A percentile compares a stretch with the other conserved stretches of the same genome.
Conservation (phyloP, 2,888 invertebrate genomes). For the Hyalella azteca region DNA sequence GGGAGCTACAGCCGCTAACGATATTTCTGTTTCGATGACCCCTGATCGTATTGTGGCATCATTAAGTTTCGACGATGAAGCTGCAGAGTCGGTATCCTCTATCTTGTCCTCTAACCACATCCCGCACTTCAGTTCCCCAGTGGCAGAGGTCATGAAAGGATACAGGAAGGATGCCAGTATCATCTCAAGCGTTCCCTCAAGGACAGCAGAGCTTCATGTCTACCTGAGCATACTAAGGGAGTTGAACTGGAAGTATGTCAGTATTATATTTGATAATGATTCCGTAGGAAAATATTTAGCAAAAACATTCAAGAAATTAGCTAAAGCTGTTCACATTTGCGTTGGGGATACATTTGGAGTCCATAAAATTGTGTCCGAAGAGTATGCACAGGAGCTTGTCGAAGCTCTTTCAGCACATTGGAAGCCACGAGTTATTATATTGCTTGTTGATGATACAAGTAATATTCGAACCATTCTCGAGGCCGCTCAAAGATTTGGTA, state of each 20-base stretch:
- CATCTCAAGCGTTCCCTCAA: conserved; percentile 61
- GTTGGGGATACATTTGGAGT: conserved; percentile 60
- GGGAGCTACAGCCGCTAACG: conserved; percentile 60
- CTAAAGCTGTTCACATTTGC: conserved; percentile 60
- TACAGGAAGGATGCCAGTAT: conserved; percentile 46
- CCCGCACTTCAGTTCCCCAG: conserved; percentile 62
- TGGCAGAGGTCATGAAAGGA: conserved; percentile 51
- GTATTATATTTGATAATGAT: conserved; percentile 62
- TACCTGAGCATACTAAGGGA: conserved; percentile 61
- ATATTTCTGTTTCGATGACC: conserved; percentile 43
- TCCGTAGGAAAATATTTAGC: conserved; percentile 61
- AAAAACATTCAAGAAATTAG: conserved; percentile 60
- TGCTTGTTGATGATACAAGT: conserved; percentile 61
- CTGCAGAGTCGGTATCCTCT: conserved; percentile 62
- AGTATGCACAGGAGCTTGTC: conserved; percentile 50
- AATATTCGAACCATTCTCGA: conserved; percentile 62
- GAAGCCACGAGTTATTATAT: conserved; percentile 61
- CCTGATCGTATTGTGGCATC: conserved; percentile 61
- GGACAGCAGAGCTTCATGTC: conserved; percentile 60
- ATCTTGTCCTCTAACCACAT: conserved; percentile 62
- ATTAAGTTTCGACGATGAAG: conserved; percentile 61
- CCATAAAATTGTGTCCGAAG: conserved; percentile 51
- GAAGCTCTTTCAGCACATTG: conserved; percentile 50
- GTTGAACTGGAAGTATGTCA: conserved; percentile 62
- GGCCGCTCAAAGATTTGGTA: conserved; percentile 61